Evolutionary conservation across 2,113 vertebrate genomes (phyloP).

Genomic region (Silurus glanis): DNA sequence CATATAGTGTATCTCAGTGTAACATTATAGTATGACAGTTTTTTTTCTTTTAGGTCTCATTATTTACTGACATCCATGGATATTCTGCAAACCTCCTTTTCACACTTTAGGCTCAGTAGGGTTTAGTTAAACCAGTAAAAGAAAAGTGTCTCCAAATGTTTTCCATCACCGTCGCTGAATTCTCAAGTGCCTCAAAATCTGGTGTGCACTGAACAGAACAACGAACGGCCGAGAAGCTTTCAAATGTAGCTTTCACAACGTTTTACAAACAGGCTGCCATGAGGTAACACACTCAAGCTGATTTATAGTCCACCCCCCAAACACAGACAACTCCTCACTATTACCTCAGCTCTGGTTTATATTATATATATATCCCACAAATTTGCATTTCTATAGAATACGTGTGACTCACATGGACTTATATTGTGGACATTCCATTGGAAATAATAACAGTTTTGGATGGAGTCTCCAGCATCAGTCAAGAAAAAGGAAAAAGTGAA

Average conservation of each 20-base stretch:
- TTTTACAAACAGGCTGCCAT: not conserved
- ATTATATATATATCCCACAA: not conserved
- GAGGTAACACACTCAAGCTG: not conserved
- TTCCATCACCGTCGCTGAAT: not conserved
- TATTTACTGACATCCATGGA: not conserved
- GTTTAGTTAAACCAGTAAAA: not conserved
- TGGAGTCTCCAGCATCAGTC: not conserved
- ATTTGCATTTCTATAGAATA: not conserved
- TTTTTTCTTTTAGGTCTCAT: not conserved
- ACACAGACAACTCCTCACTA: not conserved
- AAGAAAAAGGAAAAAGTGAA: not conserved
- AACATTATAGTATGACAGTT: not conserved
- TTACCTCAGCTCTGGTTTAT: not conserved
- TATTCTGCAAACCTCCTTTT: not conserved
- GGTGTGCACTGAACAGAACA: not conserved
- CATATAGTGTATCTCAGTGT: not conserved
- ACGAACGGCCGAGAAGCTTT: not conserved
- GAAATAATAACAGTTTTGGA: not conserved
- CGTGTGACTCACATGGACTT: not conserved
- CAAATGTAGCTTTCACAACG: not conserved
- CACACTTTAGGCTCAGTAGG: not conserved
- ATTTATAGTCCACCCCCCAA: not conserved
- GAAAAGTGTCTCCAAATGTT: not conserved
- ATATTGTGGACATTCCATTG: not conserved
- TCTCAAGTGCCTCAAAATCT: not conserved